phyloP scores from a whole-genome alignment of 64 coral and sea anemone species.

The Dendronephthya gigantea region DNA sequence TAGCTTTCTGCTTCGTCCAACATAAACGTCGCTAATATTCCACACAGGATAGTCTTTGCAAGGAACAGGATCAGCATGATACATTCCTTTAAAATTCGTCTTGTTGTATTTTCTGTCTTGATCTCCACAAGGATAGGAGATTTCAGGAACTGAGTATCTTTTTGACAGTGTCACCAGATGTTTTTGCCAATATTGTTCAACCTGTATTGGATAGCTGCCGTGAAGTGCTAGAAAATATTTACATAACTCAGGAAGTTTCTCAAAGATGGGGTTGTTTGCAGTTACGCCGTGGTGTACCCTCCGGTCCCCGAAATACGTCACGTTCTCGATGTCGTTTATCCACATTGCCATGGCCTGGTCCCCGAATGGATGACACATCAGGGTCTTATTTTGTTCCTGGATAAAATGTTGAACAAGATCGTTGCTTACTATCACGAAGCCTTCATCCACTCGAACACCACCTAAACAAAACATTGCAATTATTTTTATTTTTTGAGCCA shows the following conservation, averaged over 20 bases:
- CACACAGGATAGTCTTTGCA: background rate
- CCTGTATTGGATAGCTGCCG: constrained; percentile 66
- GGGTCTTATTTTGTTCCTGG: constrained; percentile 29
- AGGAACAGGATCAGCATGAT: background rate
- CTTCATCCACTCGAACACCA: constrained; percentile 71
- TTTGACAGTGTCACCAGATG: background rate
- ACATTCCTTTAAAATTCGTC: background rate
- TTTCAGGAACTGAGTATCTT: background rate
- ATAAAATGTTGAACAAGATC: constrained; percentile 62
- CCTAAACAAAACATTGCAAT: background rate
- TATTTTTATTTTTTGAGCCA: too few relatives aligned
- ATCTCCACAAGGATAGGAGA: background rate
- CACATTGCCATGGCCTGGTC: constrained; percentile 86
- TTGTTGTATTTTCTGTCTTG: background rate
- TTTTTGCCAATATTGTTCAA: constrained; percentile 49
- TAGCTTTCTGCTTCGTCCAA: background rate
- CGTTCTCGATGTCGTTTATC: constrained; percentile 63
- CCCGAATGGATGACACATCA: constrained; percentile 84
- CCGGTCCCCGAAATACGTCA: constrained; percentile 70
- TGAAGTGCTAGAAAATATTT: constrained; percentile 58
- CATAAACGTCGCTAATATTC: background rate
- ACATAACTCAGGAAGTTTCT: constrained; percentile 44
- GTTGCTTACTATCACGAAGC: constrained; percentile 59
- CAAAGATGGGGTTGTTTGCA: constrained; percentile 52
- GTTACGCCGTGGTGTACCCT: constrained; percentile 56